A percentile compares a stretch with the other conserved stretches of the same genome.
phyloP scores from a whole-genome alignment of 2,797 vertebrate genomes.

The Percopsis omiscomaycus region DNA sequence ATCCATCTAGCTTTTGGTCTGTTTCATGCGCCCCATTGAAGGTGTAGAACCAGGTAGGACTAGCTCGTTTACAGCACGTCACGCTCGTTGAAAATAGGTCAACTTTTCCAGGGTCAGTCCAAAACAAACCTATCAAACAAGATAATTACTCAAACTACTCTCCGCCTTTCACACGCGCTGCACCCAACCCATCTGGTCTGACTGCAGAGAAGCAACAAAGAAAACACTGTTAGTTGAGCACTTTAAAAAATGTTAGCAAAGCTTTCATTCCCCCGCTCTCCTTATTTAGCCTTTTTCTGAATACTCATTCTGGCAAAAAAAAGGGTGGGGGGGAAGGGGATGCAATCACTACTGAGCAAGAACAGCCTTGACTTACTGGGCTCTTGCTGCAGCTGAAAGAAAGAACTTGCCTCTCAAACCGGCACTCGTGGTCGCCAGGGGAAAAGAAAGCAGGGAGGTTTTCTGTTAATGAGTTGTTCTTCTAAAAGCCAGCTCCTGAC shows the following conservation, averaged over 20 bases:
- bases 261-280: conserved; percentile 61
- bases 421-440: conserved; percentile 57
- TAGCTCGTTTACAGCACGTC: conserved; percentile 48
- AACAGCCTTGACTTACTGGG: conserved; percentile 73
- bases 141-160: conserved; percentile 77
- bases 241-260: conserved; percentile 69
- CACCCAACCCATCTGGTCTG: conserved; percentile 86
- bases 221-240: conserved; percentile 57
- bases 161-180: conserved; percentile 84
- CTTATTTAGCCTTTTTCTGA: conserved; percentile 52
- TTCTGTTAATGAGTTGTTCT: conserved; percentile 73
- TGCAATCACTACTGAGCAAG: conserved; percentile 66
- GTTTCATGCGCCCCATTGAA: too few relatives aligned
- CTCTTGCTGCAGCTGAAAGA: conserved; percentile 62
- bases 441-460: conserved; percentile 54
- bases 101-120: conserved; percentile 55
- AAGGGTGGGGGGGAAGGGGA: conserved; percentile 45
- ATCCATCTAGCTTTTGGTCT: too few relatives aligned
- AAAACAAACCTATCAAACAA: conserved; percentile 60
- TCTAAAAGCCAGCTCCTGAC: conserved; percentile 63
- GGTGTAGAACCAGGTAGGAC: conserved; percentile 2
- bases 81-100: conserved; percentile 40
- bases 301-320: conserved; percentile 64
- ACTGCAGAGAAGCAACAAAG: conserved; percentile 25
- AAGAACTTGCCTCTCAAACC: conserved; percentile 69